Conservation (phyloP, 2,797 vertebrate genomes). For the Lacerta agilis region DNA sequence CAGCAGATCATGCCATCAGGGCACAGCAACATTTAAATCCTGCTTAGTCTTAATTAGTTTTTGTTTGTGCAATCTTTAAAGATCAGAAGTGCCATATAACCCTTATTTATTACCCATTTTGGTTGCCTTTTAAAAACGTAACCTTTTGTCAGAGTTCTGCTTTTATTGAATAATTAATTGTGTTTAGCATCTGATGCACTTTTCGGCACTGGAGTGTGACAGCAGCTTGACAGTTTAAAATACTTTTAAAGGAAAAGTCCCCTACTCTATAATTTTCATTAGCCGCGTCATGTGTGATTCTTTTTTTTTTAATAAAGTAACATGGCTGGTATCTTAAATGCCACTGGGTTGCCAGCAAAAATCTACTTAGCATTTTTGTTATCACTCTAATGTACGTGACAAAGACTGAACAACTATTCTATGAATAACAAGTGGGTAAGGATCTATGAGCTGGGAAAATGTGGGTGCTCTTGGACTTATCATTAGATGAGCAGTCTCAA, state of each 20-base stretch:
- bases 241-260: conserved; percentile 15
- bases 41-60: neutral
- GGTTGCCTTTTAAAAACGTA: conserved; percentile 29
- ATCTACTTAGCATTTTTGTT: conserved; percentile 22
- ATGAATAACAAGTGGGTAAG: neutral
- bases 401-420: conserved; percentile 7
- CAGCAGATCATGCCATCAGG: neutral
- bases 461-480: neutral
- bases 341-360: neutral
- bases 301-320: conserved; percentile 12
- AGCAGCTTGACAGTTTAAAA: conserved; percentile 27
- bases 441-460: neutral
- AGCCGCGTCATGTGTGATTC: conserved; percentile 21
- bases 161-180: conserved; percentile 28
- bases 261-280: conserved; percentile 18
- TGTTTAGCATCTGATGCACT: neutral
- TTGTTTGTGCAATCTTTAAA: neutral
- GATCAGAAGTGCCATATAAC: neutral
- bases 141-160: neutral
- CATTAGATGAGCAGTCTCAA: neutral
- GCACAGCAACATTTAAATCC: neutral
- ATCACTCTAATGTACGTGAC: conserved; percentile 7
- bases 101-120: neutral
- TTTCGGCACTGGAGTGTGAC: neutral
- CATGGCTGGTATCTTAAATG: conserved; percentile 11